Conservation (phyloP, 30 jellyfish, hydroid and myxozoan genomes). For the Aurelia aurita region DNA sequence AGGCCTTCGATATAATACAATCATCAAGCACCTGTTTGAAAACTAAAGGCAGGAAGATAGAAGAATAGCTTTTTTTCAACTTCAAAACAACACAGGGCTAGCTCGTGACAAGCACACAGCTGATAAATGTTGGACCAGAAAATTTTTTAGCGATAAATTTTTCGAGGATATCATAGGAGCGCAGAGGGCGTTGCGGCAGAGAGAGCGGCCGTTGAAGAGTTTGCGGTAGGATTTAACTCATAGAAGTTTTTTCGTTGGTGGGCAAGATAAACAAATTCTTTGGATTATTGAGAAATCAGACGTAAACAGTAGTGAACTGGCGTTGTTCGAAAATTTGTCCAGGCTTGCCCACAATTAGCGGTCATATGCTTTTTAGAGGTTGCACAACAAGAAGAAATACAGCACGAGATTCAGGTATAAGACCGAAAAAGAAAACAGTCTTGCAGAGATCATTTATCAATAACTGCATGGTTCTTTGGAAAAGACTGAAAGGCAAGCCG, state of each 20-base stretch:
- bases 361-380: conserved; percentile 4
- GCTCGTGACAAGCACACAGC: conserved; percentile 46
- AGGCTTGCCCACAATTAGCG: conserved; percentile 33
- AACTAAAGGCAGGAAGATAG: conserved; percentile 18
- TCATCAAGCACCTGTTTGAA: background rate
- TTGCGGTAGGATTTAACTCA: too few species aligned
- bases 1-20: too few species aligned
- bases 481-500: too few species aligned
- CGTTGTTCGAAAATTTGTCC: background rate
- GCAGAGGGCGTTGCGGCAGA: background rate
- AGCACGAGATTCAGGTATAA: background rate
- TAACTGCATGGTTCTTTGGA: too few species aligned
- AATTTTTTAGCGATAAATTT: background rate
- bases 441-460: background rate
- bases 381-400: background rate
- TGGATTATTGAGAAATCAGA: background rate
- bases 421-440: background rate
- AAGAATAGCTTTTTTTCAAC: conserved; percentile 12
- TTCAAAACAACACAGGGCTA: background rate
- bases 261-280: conserved; percentile 5
- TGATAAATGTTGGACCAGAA: background rate
- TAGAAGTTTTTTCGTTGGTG: background rate
- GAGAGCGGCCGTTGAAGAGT: background rate
- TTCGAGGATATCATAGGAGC: background rate
- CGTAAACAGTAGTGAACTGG: background rate